Evolutionary conservation across 2,113 vertebrate species (phyloP).

Genomic region (Trogon melanurus): DNA sequence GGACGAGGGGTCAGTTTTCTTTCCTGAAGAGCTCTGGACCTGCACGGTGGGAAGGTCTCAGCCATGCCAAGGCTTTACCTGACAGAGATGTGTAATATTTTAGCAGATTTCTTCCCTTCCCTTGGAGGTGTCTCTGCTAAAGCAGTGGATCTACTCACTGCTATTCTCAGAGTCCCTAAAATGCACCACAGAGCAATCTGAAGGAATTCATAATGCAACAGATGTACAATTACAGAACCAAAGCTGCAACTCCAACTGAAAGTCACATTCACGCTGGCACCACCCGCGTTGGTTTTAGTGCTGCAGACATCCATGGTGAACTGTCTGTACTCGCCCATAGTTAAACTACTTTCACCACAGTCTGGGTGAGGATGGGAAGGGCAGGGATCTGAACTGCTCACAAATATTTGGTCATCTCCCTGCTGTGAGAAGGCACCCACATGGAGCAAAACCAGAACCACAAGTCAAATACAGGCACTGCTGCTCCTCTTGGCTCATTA

Average conservation of each 20-base stretch:
- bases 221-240: neutral
- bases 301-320: neutral
- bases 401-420: neutral
- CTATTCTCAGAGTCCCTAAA: neutral
- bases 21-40: neutral
- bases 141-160: neutral
- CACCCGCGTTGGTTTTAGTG: neutral
- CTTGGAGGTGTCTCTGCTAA: neutral
- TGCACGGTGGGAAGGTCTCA: neutral
- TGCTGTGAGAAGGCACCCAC: neutral
- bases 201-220: neutral
- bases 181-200: neutral
- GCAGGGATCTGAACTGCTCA: neutral
- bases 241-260: neutral
- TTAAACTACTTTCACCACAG: neutral
- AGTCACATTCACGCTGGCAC: neutral
- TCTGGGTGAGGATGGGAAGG: neutral
- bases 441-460: neutral
- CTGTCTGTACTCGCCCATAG: accelerated
- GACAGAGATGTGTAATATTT: neutral
- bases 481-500: neutral
- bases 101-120: neutral
- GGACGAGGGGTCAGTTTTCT: neutral
- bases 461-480: neutral
- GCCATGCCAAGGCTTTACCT: neutral